These are phyloP conservation scores for Catharus fuscescens DNA, from an alignment of 2,113 vertebrate species.

Conservation along the genomic window DNA sequence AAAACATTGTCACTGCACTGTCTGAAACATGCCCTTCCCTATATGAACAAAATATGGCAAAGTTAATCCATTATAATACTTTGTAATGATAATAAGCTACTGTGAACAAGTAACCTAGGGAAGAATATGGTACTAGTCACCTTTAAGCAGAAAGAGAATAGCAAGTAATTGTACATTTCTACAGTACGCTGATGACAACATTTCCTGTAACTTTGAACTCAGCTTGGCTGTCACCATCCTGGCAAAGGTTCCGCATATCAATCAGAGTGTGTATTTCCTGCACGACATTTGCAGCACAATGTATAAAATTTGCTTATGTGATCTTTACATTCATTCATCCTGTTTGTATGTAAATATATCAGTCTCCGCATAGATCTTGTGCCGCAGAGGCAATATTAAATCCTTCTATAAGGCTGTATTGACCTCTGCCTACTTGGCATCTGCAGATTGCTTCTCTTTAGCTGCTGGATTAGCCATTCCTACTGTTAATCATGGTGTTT, in stretches of 20 bases:
- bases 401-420: background rate
- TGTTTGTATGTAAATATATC: conserved; percentile 61
- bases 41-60: conserved; percentile 72
- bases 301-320: conserved; percentile 68
- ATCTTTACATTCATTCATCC: conserved; percentile 54
- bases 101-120: conserved; percentile 77
- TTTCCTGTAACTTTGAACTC: conserved; percentile 80
- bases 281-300: conserved; percentile 55
- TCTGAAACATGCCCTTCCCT: conserved; percentile 69
- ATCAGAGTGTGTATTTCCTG: conserved; percentile 69
- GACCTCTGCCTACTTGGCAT: background rate
- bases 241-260: conserved; percentile 73
- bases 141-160: conserved; percentile 75
- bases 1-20: conserved; percentile 67
- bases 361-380: background rate
- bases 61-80: conserved; percentile 75
- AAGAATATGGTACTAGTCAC: conserved; percentile 73
- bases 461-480: background rate
- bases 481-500: background rate
- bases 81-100: conserved; percentile 77
- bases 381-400: background rate
- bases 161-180: conserved; percentile 76
- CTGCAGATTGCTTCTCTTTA: background rate
- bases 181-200: conserved; percentile 71
- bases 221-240: conserved; percentile 70